These are phyloP conservation scores for Cepaea hortensis DNA, from an alignment of 2,888 invertebrate genomes.

Conservation along the genomic window DNA sequence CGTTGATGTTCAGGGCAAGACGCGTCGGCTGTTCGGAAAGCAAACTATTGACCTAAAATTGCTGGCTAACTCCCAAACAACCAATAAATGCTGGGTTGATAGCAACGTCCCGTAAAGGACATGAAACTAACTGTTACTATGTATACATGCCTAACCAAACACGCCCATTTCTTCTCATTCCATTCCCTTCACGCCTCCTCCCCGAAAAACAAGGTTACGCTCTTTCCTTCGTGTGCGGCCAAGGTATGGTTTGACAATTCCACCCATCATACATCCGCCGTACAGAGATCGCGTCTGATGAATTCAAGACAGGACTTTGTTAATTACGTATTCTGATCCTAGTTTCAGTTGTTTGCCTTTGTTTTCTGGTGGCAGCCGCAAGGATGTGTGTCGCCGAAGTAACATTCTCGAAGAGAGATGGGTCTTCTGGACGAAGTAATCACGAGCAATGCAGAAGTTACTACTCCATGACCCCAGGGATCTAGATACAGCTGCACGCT, in stretches of 20 bases:
- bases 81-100: too few relatives aligned
- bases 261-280: not conserved
- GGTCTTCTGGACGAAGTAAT: not conserved
- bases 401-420: not conserved
- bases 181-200: not conserved
- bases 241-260: conserved; percentile 30
- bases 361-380: conserved; percentile 6
- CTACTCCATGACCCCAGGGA: too few relatives aligned
- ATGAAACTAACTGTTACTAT: too few relatives aligned
- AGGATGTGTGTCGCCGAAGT: not conserved
- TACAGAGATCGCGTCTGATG: not conserved
- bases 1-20: too few relatives aligned
- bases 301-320: not conserved
- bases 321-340: conserved; percentile 7
- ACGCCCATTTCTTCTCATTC: too few relatives aligned
- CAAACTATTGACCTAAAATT: too few relatives aligned
- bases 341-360: not conserved
- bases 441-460: not conserved
- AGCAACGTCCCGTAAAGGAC: too few relatives aligned
- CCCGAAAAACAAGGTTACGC: not conserved
- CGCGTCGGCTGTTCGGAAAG: too few relatives aligned
- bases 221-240: conserved; percentile 29
- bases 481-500: too few relatives aligned
- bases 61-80: too few relatives aligned
- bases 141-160: too few relatives aligned